Percentiles rank a stretch among this genome's conserved stretches.
Conservation (phyloP, 2,888 invertebrate species). For the Xanthorhoe designata region DNA sequence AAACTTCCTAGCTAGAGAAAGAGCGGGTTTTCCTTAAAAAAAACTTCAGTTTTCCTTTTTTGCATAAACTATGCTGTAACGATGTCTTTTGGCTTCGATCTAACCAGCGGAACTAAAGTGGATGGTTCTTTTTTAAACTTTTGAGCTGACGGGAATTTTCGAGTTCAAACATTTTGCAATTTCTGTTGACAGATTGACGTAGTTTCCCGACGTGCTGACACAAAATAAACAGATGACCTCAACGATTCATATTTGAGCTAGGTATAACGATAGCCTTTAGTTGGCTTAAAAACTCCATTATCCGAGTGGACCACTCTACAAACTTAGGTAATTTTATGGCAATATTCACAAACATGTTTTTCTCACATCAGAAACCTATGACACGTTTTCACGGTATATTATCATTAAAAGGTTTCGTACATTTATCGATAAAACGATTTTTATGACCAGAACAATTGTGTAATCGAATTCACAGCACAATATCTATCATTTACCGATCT, state of each 20-base stretch:
- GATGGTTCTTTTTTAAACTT: background rate
- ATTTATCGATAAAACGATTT: background rate
- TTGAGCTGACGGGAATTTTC: background rate
- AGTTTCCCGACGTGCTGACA: no score
- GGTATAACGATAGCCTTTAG: no score
- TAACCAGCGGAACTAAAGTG: background rate
- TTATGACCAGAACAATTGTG: constrained; percentile 2
- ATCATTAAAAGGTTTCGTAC: background rate
- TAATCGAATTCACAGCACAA: constrained; percentile 19
- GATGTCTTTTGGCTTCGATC: background rate
- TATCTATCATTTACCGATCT: constrained; percentile 28
- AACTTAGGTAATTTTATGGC: no score
- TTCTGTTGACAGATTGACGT: no score
- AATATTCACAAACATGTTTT: no score
- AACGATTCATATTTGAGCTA: no score
- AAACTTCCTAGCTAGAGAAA: background rate
- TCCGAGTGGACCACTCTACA: no score
- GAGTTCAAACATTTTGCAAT: background rate
- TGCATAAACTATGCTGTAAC: constrained; percentile 5
- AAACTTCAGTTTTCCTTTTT: constrained; percentile 1
- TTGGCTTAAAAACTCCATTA: no score
- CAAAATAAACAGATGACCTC: no score
- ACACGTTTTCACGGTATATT: no score
- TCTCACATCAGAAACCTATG: no score
- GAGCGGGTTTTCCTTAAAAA: background rate